Conservation (phyloP, 2,113 vertebrate genomes). For the Caracal caracal region DNA sequence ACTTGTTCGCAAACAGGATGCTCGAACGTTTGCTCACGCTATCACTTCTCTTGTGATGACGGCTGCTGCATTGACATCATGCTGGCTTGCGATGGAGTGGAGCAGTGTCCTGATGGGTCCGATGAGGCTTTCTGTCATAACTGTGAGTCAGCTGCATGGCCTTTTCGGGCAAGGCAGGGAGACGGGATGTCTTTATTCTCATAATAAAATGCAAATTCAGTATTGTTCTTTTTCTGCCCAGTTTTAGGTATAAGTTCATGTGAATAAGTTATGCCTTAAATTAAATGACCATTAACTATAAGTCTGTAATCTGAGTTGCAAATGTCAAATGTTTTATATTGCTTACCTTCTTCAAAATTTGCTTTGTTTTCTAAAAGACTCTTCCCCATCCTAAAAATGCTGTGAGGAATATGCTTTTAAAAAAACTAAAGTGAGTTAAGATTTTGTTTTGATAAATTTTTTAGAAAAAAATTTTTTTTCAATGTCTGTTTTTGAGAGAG, state of each 20-base stretch:
- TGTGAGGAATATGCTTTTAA: not conserved
- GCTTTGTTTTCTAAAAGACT: not conserved
- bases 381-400: slow-evolving; percentile 13
- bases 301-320: not conserved
- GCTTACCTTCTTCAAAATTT: not conserved
- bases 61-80: slow-evolving; percentile 97
- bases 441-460: not conserved
- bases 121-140: slow-evolving; percentile 96
- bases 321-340: not conserved
- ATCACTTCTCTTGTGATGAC: slow-evolving; percentile 96
- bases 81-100: slow-evolving; percentile 93
- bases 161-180: not conserved
- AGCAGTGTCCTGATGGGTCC: slow-evolving; percentile 94
- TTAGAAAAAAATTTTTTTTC: not conserved
- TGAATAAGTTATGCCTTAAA: not conserved
- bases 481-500: too few species aligned
- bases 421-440: not conserved
- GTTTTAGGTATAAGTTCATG: not conserved
- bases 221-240: not conserved
- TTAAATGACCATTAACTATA: not conserved
- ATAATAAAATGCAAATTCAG: not conserved
- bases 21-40: slow-evolving; percentile 90
- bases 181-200: not conserved
- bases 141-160: slow-evolving; percentile 83
- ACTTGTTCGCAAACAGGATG: slow-evolving; percentile 87